Conservation (phyloP, 2,888 invertebrate genomes). For the Andrena bicolor region DNA sequence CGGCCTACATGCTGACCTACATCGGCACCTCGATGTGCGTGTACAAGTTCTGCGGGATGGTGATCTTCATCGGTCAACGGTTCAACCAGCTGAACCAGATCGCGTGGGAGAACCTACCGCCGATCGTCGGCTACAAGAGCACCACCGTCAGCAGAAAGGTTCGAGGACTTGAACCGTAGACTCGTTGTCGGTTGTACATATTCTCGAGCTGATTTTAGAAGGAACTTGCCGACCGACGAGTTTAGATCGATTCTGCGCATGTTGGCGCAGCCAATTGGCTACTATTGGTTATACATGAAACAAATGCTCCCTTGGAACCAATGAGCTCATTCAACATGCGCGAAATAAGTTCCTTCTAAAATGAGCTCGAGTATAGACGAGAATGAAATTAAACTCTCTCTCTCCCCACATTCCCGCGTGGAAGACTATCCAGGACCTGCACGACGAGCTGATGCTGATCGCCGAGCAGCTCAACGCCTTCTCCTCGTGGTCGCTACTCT, state of each 20-base stretch:
- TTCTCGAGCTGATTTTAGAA: too few relatives aligned
- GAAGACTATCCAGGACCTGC: conserved; percentile 77
- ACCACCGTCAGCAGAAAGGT: conserved; percentile 52
- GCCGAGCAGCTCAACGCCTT: conserved; percentile 75
- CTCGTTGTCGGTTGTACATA: not conserved
- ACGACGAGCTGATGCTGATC: conserved; percentile 75
- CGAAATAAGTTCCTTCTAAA: too few relatives aligned
- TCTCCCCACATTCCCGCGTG: not conserved
- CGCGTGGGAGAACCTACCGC: conserved; percentile 65
- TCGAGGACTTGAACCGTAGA: too few relatives aligned
- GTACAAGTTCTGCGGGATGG: conserved; percentile 77
- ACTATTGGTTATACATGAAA: too few relatives aligned
- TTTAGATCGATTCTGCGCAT: too few relatives aligned
- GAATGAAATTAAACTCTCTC: not conserved
- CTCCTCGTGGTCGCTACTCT: conserved; percentile 76
- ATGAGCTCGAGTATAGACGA: too few relatives aligned
- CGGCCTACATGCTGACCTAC: conserved; percentile 77
- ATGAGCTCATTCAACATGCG: too few relatives aligned
- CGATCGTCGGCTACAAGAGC: conserved; percentile 14
- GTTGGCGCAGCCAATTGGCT: too few relatives aligned
- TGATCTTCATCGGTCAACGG: conserved; percentile 76
- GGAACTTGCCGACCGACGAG: too few relatives aligned
- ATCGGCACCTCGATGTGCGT: conserved; percentile 72
- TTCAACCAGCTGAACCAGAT: conserved; percentile 78
- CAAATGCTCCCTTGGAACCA: too few relatives aligned